Conservation (phyloP, 2,113 vertebrate species). For the Indicator maculatus region DNA sequence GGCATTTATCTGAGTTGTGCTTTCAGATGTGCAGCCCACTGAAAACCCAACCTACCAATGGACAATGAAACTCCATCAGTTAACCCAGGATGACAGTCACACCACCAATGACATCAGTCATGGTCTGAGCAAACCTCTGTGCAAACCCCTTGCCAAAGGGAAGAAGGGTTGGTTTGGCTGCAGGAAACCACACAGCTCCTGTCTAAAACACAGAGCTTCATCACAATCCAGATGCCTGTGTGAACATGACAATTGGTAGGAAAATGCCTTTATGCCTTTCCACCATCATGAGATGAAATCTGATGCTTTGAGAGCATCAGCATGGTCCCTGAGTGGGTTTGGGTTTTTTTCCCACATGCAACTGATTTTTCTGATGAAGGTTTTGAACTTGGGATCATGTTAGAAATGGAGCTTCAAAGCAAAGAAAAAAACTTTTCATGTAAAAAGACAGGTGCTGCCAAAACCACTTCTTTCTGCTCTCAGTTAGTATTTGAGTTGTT, state of each 20-base stretch:
- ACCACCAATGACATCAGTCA: accelerated
- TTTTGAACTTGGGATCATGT: not conserved
- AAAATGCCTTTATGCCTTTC: not conserved
- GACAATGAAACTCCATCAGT: not conserved
- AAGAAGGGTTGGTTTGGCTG: not conserved
- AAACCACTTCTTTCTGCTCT: not conserved
- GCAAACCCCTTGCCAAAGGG: not conserved
- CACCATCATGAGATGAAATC: not conserved
- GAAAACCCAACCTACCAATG: not conserved
- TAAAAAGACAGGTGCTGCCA: not conserved
- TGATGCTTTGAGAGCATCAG: not conserved
- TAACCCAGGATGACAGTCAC: not conserved
- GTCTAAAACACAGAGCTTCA: not conserved
- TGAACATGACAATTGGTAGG: accelerated
- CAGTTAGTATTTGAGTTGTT: not conserved
- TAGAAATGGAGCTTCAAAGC: not conserved
- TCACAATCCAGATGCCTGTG: not conserved
- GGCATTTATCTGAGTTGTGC: not conserved
- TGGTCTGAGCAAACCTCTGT: not conserved
- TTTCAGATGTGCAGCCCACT: not conserved
- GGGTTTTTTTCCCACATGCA: not conserved
- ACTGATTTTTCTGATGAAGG: not conserved
- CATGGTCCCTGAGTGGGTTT: accelerated
- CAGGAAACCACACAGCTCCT: not conserved
- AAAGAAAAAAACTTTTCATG: not conserved